Evolutionary conservation across 92 coral and sea anemone species (phyloP), one percentile per base, ranked within the genome.

Genomic region (Siderastrea radians): DNA sequence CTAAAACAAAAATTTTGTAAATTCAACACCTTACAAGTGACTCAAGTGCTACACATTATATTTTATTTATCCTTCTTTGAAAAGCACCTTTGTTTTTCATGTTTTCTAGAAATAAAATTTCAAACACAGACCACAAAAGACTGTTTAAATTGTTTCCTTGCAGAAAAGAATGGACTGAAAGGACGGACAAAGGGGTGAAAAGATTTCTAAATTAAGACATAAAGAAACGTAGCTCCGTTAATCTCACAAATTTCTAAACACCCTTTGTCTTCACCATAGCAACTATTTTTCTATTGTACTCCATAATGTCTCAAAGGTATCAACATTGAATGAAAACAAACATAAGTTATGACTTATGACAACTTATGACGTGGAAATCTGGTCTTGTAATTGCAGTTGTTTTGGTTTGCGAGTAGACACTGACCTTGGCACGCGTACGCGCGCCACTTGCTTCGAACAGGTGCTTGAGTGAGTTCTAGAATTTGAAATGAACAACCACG

Each of bases 341-440:
- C 8, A 55, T 55, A 55, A 2, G 0, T 26, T 26, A 26, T 26
- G 38, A 26, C 38, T 26, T 26, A 26, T 26, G 38, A 26, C 38
- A 26, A 26, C 38, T 26, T 26, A 26, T 26, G 38, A 26, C 38
- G 38, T 26, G 38, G 38, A n/a, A n/a, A 55, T 55, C 60, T 55
- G 7, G 60, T 55, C 11, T 55, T 14, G 60, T 10, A 55, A 55
- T 7, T 55, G n/a, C n/a, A n/a, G n/a, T n/a, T n/a, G n/a, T n/a
- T n/a, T n/a, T n/a, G n/a, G n/a, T n/a, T n/a, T n/a, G n/a, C n/a
- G n/a, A 26, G 38, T 26, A 26, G 38, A 26, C 0, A 26, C 38
- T 26, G 38, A 3, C 12, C 8, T 70, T 70, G 26, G 75, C 75
- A 70, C 54, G 75, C 51, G 75, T 47, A 70, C 75, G 75, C 75